Evolutionary conservation across 1,140 invertebrate species (phyloP).

Genomic region (Papilio xuthus): DNA sequence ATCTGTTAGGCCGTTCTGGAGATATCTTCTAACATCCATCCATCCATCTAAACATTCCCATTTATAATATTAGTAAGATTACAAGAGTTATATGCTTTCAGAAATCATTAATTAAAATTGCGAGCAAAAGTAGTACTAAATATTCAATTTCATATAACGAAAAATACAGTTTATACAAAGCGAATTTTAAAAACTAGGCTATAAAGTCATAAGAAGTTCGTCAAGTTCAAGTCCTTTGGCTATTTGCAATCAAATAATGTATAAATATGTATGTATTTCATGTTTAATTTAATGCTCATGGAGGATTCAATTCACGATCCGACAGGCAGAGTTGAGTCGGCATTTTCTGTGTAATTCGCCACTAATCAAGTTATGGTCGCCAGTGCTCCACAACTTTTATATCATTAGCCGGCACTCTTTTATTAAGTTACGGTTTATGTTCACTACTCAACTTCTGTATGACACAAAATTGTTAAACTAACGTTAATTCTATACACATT

Average conservation of each 20-base stretch:
- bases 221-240: neutral
- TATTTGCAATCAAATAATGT: neutral
- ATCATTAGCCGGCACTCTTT: slow-evolving; percentile 17
- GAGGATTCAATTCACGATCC: slow-evolving; percentile 20
- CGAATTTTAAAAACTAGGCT: too few species aligned
- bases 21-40: too few species aligned
- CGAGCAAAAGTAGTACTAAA: too few species aligned
- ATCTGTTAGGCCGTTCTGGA: too few species aligned
- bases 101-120: too few species aligned
- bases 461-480: neutral
- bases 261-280: neutral
- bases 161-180: too few species aligned
- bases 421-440: slow-evolving; percentile 20
- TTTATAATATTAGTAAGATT: too few species aligned
- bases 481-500: neutral
- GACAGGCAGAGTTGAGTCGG: slow-evolving; percentile 29
- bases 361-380: slow-evolving; percentile 31
- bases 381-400: slow-evolving; percentile 24
- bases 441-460: neutral
- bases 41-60: too few species aligned
- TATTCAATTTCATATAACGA: too few species aligned
- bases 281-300: slow-evolving; percentile 24
- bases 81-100: too few species aligned
- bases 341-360: slow-evolving; percentile 37
- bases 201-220: neutral